Evolutionary conservation across 1,140 invertebrate species (phyloP), one percentile per base, ranked within the genome.

Genomic region (Babylonia areolata): DNA sequence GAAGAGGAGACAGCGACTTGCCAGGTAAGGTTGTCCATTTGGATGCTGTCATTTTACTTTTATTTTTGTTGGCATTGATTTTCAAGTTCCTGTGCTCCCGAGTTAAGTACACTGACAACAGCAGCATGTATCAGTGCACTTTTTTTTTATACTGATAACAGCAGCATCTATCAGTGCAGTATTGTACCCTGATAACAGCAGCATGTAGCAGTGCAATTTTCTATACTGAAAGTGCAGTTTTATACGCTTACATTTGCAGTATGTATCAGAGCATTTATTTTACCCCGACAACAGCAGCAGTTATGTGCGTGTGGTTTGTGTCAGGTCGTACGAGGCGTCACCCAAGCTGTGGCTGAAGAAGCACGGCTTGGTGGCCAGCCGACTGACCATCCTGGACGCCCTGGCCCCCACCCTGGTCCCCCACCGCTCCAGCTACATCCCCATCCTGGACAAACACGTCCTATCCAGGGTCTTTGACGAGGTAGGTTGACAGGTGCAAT

Each of bases 401-500:
- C 87, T 94, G 58, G 90, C 91, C 9, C 92, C 92, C 1, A 93
- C 92, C 2, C 90, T 94, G 64, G 87, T 94, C 31, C 88, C 90
- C 31, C 92, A 93, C 51, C 91, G 88, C 80, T 87, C 93, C 37
- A 94, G 92, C 88, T 93, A 94, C 90, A 90, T 93, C 15, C 91
- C 92, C 1, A 94, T 94, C 23, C 81, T 94, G 28, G 91, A 94
- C 87, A 93, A 93, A 87, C 88, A 93, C 89, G 92, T 93, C 9
- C n/a, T 93, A 37, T 86, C 93, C 20, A 93, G 93, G 84, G 93
- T 94, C 1, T 93, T 94, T 91, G 92, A 94, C 90, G 92, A 94
- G 84, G 93, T 94, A 87, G 83, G 91, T 90, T 69, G 71, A n/a
- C n/a, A n/a, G n/a, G n/a, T n/a, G n/a, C n/a, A n/a, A n/a, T n/a